Evolutionary conservation across 1,140 invertebrate genomes (phyloP).

Genomic region (Drosophila dunni): DNA sequence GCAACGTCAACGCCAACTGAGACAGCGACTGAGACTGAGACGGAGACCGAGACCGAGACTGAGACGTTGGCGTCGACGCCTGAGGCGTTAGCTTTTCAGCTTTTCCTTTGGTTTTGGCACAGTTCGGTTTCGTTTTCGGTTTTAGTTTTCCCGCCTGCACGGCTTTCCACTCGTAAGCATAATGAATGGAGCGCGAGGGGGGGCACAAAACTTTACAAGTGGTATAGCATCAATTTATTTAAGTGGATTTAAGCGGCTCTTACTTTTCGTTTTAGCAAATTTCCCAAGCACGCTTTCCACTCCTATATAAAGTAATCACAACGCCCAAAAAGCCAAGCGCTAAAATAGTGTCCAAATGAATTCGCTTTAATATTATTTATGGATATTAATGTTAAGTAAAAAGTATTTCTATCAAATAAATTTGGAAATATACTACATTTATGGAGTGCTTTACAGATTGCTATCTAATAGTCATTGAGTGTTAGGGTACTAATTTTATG

Average conservation of each 20-base stretch:
- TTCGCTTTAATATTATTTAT: conserved; percentile 11
- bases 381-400: not conserved
- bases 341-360: conserved; percentile 3
- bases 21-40: not conserved
- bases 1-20: conserved; percentile 10
- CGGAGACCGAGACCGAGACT: not conserved
- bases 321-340: not conserved
- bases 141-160: conserved; percentile 24
- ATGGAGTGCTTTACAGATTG: too few relatives aligned
- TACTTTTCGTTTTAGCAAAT: conserved; percentile 52
- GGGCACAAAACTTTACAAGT: conserved; percentile 56
- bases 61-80: conserved; percentile 27
- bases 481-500: not conserved
- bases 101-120: conserved; percentile 30
- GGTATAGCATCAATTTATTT: conserved; percentile 78
- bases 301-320: conserved; percentile 29
- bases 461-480: too few relatives aligned
- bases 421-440: too few relatives aligned
- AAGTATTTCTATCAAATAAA: not conserved
- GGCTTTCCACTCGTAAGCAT: conserved; percentile 52
- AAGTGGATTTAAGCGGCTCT: conserved; percentile 68
- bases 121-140: conserved; percentile 23
- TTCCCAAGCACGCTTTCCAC: conserved; percentile 13
- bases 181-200: conserved; percentile 48
- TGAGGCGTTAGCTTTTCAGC: conserved; percentile 47